These are phyloP conservation scores for Anoncus sp. DNA, from an alignment of 2,888 invertebrate species.

Conservation along the genomic window DNA sequence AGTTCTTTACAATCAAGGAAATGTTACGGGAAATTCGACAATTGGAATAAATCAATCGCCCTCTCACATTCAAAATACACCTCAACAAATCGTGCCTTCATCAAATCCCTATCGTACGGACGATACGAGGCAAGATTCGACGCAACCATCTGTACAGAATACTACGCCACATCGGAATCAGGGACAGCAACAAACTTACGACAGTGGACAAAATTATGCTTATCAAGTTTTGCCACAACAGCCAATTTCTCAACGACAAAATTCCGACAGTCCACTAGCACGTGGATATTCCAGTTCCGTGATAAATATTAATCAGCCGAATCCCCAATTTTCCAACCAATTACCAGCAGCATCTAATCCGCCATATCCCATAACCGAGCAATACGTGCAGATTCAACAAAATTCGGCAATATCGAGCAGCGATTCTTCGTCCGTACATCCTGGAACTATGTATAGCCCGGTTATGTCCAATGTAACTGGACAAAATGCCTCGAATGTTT, in stretches of 20 bases:
- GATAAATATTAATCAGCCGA: slow-evolving; percentile 2
- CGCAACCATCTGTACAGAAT: slow-evolving; percentile 53
- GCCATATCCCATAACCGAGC: slow-evolving; percentile 53
- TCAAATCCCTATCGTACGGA: slow-evolving; percentile 40
- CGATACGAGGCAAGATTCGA: slow-evolving; percentile 47
- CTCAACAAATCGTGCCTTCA: neutral
- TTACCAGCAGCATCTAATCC: slow-evolving; percentile 35
- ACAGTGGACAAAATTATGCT: slow-evolving; percentile 48
- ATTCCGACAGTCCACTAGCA: slow-evolving; percentile 24
- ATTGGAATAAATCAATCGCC: slow-evolving; percentile 47
- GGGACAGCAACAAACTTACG: slow-evolving; percentile 38
- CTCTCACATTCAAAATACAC: slow-evolving; percentile 36
- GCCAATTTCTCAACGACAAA: slow-evolving; percentile 15
- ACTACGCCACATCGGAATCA: slow-evolving; percentile 43
- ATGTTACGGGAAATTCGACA: slow-evolving; percentile 13
- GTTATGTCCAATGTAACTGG: slow-evolving; percentile 5
- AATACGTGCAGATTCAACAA: slow-evolving; percentile 70
- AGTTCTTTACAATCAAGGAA: slow-evolving; percentile 40
- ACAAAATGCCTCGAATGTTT: slow-evolving; percentile 37
- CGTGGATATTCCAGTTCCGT: slow-evolving; percentile 37
- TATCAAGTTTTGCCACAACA: slow-evolving; percentile 52
- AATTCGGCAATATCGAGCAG: slow-evolving; percentile 29
- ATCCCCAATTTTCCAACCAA: slow-evolving; percentile 39
- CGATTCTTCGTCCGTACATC: slow-evolving; percentile 19
- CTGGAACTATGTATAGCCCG: slow-evolving; percentile 39